Conservation (phyloP, 2,113 vertebrate species). For the Antechinus flavipes region DNA sequence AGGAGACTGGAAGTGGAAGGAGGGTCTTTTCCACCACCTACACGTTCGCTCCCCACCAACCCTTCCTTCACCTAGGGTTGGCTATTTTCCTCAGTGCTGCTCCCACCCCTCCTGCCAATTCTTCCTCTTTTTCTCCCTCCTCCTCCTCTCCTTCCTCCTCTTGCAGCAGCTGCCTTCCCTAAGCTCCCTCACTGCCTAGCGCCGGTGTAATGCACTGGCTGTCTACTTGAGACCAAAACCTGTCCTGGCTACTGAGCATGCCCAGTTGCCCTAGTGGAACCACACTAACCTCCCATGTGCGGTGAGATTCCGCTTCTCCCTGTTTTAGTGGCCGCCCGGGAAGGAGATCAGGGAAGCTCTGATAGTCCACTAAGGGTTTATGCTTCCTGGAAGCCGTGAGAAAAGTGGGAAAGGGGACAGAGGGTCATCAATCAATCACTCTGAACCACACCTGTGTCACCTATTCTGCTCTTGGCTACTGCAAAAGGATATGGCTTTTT, state of each 20-base stretch:
- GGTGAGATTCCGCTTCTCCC: not conserved
- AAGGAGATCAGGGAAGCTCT: not conserved
- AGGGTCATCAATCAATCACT: not conserved
- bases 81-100: slow-evolving; percentile 56
- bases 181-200: not conserved
- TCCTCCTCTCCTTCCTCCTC: not conserved
- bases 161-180: not conserved
- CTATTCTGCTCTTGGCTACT: not conserved
- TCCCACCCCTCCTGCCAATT: slow-evolving; percentile 20
- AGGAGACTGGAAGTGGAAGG: slow-evolving; percentile 32
- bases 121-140: not conserved
- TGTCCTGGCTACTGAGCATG: slow-evolving; percentile 69
- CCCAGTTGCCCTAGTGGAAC: slow-evolving; percentile 36
- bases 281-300: not conserved
- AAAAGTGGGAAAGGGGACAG: not conserved
- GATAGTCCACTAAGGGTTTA: not conserved
- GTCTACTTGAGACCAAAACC: slow-evolving; percentile 28
- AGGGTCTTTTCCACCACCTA: slow-evolving; percentile 19
- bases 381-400: not conserved
- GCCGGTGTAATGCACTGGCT: not conserved
- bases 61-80: slow-evolving; percentile 65
- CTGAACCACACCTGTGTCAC: not conserved
- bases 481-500: not conserved
- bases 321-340: not conserved
- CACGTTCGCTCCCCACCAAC: slow-evolving; percentile 13